These are phyloP conservation scores for Calephelis perditalis DNA, from an alignment of 2,888 invertebrate species.

Conservation along the genomic window DNA sequence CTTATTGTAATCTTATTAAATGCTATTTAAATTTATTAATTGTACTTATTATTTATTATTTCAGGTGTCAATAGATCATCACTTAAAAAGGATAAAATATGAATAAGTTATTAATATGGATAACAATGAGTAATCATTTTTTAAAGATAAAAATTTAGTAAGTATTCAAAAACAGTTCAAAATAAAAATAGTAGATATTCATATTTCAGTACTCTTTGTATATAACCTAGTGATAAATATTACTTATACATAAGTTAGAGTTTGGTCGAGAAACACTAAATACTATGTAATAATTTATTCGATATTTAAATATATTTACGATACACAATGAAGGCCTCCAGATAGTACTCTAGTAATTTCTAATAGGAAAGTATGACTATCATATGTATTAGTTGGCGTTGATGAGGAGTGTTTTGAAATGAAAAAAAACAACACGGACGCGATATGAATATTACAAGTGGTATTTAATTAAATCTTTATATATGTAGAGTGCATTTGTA, in stretches of 20 bases:
- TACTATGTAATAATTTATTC: conserved; percentile 20
- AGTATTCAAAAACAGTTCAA: background rate
- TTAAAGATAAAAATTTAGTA: too few species aligned
- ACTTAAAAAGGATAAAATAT: too few species aligned
- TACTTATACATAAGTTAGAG: conserved; percentile 46
- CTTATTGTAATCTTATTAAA: too few species aligned
- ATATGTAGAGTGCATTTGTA: too few species aligned
- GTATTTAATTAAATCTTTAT: too few species aligned
- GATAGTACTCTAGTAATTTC: conserved; percentile 51
- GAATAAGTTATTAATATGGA: too few species aligned
- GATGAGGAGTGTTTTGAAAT: background rate
- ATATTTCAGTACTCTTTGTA: conserved; percentile 15
- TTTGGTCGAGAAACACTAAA: conserved; percentile 60
- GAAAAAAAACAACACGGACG: too few species aligned
- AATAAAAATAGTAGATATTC: background rate
- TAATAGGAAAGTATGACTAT: conserved; percentile 56
- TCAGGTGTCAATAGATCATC: too few species aligned
- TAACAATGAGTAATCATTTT: too few species aligned
- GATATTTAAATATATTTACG: conserved; percentile 27
- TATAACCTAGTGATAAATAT: conserved; percentile 55
- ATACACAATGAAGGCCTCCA: conserved; percentile 69
- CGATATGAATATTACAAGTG: too few species aligned
- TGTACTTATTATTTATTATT: too few species aligned
- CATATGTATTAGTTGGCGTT: conserved; percentile 28
- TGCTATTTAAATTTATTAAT: too few species aligned